Evolutionary conservation across 2,888 invertebrate genomes (phyloP).

Genomic region (Mythimna ferrago): DNA sequence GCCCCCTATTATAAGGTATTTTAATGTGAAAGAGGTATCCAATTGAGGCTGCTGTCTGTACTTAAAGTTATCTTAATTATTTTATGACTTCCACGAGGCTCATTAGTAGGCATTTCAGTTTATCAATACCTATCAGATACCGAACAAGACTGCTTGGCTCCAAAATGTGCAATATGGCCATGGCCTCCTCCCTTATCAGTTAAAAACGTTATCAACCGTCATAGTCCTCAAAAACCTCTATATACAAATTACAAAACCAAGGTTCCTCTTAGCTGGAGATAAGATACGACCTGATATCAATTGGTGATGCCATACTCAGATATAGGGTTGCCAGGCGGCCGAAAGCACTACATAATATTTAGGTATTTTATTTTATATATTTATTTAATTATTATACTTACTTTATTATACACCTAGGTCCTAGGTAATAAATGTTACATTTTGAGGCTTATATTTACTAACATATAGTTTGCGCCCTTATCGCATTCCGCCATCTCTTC

Average conservation of each 20-base stretch:
- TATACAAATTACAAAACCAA: slow-evolving; percentile 49
- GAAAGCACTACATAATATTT: neutral
- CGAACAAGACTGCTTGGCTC: slow-evolving; percentile 55
- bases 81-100: slow-evolving; percentile 1
- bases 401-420: no score
- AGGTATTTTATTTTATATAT: no score
- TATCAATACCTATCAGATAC: slow-evolving; percentile 34
- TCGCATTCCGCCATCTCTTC: no score
- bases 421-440: no score
- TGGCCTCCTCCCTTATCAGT: slow-evolving; percentile 34
- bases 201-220: slow-evolving; percentile 28
- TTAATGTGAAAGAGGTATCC: no score
- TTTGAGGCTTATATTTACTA: no score
- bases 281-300: slow-evolving; percentile 62
- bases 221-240: slow-evolving; percentile 30
- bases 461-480: no score
- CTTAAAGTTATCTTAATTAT: neutral
- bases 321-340: neutral
- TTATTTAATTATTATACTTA: no score
- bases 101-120: slow-evolving; percentile 8
- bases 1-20: no score
- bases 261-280: slow-evolving; percentile 55
- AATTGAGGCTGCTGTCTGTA: no score
- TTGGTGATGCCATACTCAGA: slow-evolving; percentile 39
- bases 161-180: slow-evolving; percentile 49